Evolutionary conservation across 2,888 invertebrate species (phyloP).

Genomic region (Nezara viridula): DNA sequence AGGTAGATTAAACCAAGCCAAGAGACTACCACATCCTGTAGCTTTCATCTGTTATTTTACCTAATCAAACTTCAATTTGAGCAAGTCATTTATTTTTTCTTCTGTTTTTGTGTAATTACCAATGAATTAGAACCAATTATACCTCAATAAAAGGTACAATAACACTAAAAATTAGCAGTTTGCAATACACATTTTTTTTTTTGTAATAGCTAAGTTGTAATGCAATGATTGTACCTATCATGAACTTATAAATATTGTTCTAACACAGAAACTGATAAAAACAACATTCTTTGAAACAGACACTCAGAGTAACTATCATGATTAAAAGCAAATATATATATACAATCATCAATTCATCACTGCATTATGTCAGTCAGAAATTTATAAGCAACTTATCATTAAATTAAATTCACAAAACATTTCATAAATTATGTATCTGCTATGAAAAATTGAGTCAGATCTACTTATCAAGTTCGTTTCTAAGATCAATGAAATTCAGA

Average conservation of each 20-base stretch:
- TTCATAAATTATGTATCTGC: background rate
- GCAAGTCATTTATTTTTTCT: background rate
- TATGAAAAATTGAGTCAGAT: background rate
- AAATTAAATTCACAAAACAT: background rate
- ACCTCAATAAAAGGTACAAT: no score
- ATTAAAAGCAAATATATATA: background rate
- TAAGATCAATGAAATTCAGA: background rate
- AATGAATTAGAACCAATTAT: background rate
- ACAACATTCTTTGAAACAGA: no score
- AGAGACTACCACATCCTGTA: background rate
- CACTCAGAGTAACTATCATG: background rate
- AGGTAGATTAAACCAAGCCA: background rate
- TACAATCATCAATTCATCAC: background rate
- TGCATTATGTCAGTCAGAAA: background rate
- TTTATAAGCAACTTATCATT: background rate
- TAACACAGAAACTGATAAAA: background rate
- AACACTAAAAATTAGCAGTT: background rate
- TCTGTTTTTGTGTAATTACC: background rate
- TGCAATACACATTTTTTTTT: background rate
- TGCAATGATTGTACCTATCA: background rate
- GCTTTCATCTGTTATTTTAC: background rate
- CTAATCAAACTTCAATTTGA: background rate
- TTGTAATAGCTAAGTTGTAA: background rate
- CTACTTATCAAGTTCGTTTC: background rate
- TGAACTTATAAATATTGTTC: background rate